Evolutionary conservation across 2,797 vertebrate genomes (phyloP).

Genomic region (Xenopus petersii): DNA sequence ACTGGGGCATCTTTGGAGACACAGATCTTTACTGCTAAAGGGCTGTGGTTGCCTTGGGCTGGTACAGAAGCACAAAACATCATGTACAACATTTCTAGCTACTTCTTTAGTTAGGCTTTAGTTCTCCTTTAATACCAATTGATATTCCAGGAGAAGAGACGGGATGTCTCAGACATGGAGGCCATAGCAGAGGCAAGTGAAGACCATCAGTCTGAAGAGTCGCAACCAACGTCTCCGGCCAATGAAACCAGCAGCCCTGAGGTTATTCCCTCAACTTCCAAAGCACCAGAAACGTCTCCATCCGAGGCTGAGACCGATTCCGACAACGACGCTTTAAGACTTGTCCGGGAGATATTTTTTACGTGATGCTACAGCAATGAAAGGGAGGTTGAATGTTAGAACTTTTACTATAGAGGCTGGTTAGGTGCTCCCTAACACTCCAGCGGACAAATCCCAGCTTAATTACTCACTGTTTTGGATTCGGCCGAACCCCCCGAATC

Average conservation of each 20-base stretch:
- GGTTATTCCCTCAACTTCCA: neutral
- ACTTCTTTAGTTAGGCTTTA: no score
- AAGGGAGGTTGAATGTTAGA: no score
- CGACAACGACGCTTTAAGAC: conserved; percentile 61
- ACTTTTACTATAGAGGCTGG: no score
- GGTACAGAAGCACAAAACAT: no score
- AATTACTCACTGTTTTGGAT: no score
- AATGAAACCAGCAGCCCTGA: neutral
- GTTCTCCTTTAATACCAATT: neutral
- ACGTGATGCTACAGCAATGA: conserved; percentile 47
- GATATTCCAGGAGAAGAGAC: conserved; percentile 13
- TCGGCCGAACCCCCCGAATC: no score
- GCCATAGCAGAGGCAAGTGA: neutral
- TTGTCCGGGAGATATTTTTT: conserved; percentile 71
- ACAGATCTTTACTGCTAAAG: no score
- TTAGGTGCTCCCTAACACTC: no score
- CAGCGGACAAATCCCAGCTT: no score
- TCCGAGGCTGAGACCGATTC: neutral
- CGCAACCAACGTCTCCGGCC: neutral
- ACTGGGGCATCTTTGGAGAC: no score
- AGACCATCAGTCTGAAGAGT: conserved; percentile 25
- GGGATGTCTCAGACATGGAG: neutral
- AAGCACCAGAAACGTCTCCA: neutral
- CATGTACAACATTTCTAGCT: no score
- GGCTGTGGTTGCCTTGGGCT: no score